Base-by-base conservation (phyloP, 2,113 vertebrate genomes). In the Amia ocellicauda region DNA sequence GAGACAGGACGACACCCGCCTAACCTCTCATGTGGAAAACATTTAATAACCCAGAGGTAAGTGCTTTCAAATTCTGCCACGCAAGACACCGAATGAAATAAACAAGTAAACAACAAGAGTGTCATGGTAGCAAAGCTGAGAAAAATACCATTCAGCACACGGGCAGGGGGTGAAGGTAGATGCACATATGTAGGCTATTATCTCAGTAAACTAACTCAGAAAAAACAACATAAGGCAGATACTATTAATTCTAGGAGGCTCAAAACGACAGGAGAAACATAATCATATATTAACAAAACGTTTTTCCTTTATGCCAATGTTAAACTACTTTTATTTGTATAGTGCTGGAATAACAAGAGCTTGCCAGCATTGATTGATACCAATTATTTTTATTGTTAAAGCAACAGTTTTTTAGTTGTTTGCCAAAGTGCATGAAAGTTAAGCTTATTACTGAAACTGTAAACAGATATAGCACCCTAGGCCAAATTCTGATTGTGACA, bases 401-500 rank as follows among this genome's bases (percentile, higher is more conserved):
- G 67, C 65, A 74, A 70, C 66, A 69, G 67, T 63, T 51, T 28
- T 55, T 40, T 29, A 14, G 58, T 67, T 56, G 75, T 53, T 28
- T 58, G 73, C 81, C 78, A 84, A n/a, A 80, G 78, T 64, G 63
- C 76, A 76, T 78, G 58, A 64, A 69, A 66, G 64, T 70, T 53
- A 20, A 64, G 64, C 69, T 72, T 58, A 76, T 83, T 85, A 77
- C 58, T 52, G 41, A 75, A 85, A 89, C 78, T 55, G 75, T 76
- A 69, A 78, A 76, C 85, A 87, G 75, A 83, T 86, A 78, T 75
- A 66, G 57, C 50, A 75, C 66, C 52, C 64, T 69, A 73, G 50
- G 2, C 63, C 70, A 69, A 62, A 73, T 60, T 76, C 73, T 69
- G 43, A 78, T 72, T 78, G 69, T 73, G 47, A 68, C 51, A 23